Percentiles rank a stretch among this genome's conserved stretches.
Conservation (phyloP, 53 echinoderm and acorn worm species). For the Antedon mediterranea region DNA sequence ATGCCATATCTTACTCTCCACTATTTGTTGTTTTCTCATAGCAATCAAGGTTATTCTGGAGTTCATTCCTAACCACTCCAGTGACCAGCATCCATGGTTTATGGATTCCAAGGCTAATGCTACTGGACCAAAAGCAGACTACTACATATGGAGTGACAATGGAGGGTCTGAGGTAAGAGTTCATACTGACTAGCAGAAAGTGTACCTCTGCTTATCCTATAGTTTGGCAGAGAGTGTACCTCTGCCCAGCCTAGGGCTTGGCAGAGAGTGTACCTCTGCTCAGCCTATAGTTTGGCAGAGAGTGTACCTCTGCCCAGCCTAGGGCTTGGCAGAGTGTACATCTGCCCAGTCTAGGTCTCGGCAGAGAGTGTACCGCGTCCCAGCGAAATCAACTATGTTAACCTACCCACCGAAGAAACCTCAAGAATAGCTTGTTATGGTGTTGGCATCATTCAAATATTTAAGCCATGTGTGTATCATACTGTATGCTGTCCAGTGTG, state of each 20-base stretch:
- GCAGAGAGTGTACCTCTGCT: neutral
- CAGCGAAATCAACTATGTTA: too few relatives aligned
- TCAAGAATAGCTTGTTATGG: too few relatives aligned
- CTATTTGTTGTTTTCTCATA: constrained; percentile 6
- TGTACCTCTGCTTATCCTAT: neutral
- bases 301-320: neutral
- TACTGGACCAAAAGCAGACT: constrained; percentile 44
- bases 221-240: neutral
- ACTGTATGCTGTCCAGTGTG: too few relatives aligned
- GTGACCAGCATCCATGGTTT: constrained; percentile 83
- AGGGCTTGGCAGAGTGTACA: neutral
- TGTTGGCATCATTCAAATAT: too few relatives aligned
- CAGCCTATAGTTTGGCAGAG: neutral
- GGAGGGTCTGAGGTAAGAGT: neutral
- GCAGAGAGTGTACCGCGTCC: too few relatives aligned
- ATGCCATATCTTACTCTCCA: too few relatives aligned
- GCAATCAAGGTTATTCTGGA: constrained; percentile 69
- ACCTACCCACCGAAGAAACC: too few relatives aligned
- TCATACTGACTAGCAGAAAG: neutral
- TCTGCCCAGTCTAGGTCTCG: neutral
- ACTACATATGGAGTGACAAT: constrained; percentile 63
- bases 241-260: neutral
- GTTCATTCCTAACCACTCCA: constrained; percentile 90
- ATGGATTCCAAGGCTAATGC: constrained; percentile 22
- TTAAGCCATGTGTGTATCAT: too few relatives aligned